Base-by-base conservation (phyloP, 2,888 invertebrate species). In the Nomada hirtipes region DNA sequence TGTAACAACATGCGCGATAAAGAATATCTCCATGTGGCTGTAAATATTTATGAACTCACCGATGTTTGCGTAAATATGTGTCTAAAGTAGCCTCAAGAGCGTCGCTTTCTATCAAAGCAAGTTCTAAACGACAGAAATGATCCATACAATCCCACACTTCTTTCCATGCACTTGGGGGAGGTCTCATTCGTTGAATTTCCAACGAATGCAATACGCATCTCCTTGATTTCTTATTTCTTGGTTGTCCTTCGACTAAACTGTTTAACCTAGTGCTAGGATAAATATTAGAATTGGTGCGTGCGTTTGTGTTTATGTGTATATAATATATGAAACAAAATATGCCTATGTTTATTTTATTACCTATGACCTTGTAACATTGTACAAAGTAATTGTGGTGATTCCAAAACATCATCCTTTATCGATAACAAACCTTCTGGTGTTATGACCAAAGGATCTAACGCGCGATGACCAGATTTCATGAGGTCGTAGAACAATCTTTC, bases 181-280 rank as follows among this genome's bases (percentile, higher is more conserved):
- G 97, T 79, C 97, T 95, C 83, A 97, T 96, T 50, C 97, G 95
- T 86, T 98, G 98, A 23, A 98, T 97, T 93, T 98, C 98, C 88
- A 98, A 94, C 18, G 98, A 98, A 94, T 98, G 98, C 72, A 98
- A 94, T 18, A 97, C 96, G 94, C 98, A 98, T 71, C 98, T 95
- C 88, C 97, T 97, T 85, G 98, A 98, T 93, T 98, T 98, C 93
- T 98, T 98, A 94, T 97, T 97, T 84, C 97, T 95, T 59, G 97
- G 96, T 93, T 97, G 97, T 91, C 96, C 97, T 89, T 96, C 96
- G 73, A 97, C 96, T 90, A 98, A 94, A 94, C 96, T 97, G 91
- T 96, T 97, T 82, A 98, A 95, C 87, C 97, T 96, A 84, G 96
- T 95, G 91, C 97, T 97, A 93, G 61, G 81, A 82, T 44, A 77